phyloP scores from a whole-genome alignment of 2,113 vertebrate genomes.

The Cochlearius cochlearius region DNA sequence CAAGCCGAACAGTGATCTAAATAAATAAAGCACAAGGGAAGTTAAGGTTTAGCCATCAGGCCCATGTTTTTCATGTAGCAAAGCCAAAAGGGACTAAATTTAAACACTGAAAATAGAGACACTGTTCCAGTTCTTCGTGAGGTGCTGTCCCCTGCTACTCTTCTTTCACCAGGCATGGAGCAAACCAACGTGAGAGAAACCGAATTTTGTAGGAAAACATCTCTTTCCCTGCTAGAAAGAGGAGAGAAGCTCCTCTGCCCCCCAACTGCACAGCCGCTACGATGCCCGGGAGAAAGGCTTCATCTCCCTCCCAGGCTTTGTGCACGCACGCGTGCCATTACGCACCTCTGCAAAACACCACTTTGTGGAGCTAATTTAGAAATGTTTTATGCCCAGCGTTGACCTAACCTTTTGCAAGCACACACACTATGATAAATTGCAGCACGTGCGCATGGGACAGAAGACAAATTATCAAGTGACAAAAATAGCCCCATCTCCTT shows the following conservation, averaged over 20 bases:
- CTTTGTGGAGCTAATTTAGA: background rate
- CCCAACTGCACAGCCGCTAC: fast-evolving
- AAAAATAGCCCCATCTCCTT: background rate
- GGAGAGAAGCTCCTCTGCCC: background rate
- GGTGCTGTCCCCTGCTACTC: background rate
- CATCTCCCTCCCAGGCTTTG: background rate
- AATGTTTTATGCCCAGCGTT: background rate
- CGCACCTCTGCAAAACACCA: background rate
- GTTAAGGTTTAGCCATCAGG: background rate
- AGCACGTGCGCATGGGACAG: background rate
- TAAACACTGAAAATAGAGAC: background rate
- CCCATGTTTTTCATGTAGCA: background rate
- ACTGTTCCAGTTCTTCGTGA: background rate
- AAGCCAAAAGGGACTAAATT: background rate
- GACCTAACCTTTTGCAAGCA: background rate
- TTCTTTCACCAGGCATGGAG: background rate
- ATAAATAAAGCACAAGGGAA: background rate
- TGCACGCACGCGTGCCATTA: fast-evolving
- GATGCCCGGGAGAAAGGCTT: background rate
- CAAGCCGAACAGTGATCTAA: background rate
- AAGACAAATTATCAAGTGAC: background rate
- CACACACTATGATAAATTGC: background rate
- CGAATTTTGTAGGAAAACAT: background rate
- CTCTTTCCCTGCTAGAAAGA: background rate
- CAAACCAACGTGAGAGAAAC: background rate